Evolutionary conservation across 2,888 invertebrate genomes (phyloP), one percentile per base, ranked within the genome.

Genomic region (Drosophila formosana): DNA sequence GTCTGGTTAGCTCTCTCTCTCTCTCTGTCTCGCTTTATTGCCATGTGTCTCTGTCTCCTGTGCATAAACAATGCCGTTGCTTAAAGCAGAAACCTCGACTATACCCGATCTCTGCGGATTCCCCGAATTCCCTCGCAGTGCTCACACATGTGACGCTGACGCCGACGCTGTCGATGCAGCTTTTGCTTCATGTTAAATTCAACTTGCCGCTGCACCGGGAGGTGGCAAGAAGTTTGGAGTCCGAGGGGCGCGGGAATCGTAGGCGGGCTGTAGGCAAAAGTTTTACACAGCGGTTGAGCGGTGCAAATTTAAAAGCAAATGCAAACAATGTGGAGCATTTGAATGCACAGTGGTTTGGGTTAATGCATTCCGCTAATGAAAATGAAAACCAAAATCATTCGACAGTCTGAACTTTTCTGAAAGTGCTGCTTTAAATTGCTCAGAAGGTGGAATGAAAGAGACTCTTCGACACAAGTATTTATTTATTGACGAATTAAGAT

Each of bases 131-230:
- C 55, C 51, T 37, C 41, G 25, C 63, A 58, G 47, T 50, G 60
- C 50, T 50, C 47, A 57, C 88, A 81, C 81, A 80, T 83, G 75
- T 69, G 82, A 66, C 62, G 75, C 67, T 73, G 13, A 32, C 52
- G 58, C 57, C 34, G 64, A 66, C 62, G 75, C 67, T 74, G 13
- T 37, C 52, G 58, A 61, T 39, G 64, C 70, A 69, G 81, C 39
- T 73, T 78, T 82, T 82, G 73, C 70, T 78, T 73, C 76, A 76
- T 82, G 70, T 82, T 67, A 72, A 80, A 78, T 82, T 79, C 87
- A 82, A 66, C 13, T 41, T 41, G 39, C 39, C 39, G 39, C 39
- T 39, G 39, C 39, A n/a, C 13, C 18, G 18, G 39, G 39, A 41
- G 39, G 39, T 37, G 11, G 37, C n/a, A 37, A 11, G 6, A 5